Percentiles rank a stretch among this genome's conserved stretches.
phyloP scores from a whole-genome alignment of 1,140 invertebrate genomes.

The Diachasma alloeum region DNA sequence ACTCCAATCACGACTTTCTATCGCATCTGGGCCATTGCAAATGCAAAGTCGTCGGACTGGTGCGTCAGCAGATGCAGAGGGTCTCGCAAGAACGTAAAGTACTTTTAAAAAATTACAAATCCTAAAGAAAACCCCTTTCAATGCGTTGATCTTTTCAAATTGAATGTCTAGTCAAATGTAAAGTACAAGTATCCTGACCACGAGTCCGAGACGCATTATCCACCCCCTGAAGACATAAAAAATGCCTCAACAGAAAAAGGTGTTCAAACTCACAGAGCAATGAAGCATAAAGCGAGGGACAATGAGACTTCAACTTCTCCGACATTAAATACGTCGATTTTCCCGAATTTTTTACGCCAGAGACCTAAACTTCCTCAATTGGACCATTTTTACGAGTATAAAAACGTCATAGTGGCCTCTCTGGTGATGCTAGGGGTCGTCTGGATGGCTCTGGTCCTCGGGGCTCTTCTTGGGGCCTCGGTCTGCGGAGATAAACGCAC shows the following conservation, averaged over 20 bases:
- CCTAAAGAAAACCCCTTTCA: not conserved
- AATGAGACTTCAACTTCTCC: not conserved
- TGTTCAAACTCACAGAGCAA: not conserved
- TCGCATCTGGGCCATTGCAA: constrained; percentile 41
- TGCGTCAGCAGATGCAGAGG: constrained; percentile 46
- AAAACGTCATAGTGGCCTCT: not conserved
- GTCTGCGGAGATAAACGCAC: constrained; percentile 33
- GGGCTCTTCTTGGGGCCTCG: constrained; percentile 34
- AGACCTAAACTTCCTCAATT: not conserved
- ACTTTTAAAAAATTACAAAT: not conserved
- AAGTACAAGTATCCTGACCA: no score
- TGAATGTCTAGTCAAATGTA: no score
- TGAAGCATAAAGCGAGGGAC: not conserved
- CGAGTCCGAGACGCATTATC: not conserved
- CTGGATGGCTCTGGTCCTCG: constrained; percentile 31
- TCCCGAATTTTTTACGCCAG: not conserved
- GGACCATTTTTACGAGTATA: not conserved
- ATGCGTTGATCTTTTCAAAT: no score
- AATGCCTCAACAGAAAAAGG: not conserved
- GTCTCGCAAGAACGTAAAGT: constrained; percentile 27
- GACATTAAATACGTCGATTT: not conserved
- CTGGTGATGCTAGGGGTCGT: constrained; percentile 10
- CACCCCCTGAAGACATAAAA: not conserved
- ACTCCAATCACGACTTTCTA: constrained; percentile 39
- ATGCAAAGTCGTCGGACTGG: constrained; percentile 46